Conservation (phyloP, 2,888 invertebrate species). For the Sylvicola cinctus region DNA sequence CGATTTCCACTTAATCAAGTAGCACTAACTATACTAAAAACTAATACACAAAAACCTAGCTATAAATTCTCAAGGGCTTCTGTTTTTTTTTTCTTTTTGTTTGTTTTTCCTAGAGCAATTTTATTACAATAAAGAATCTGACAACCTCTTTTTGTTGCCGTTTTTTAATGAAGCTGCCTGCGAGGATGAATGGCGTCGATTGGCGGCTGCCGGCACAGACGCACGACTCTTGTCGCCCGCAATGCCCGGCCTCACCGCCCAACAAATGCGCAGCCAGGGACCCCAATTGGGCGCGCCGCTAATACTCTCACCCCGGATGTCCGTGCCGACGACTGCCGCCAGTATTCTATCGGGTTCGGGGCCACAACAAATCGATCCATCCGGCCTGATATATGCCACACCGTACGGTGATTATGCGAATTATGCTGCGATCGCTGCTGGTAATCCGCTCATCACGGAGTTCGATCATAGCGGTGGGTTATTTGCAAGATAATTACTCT, state of each 20-base stretch:
- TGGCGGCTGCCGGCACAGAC: conserved; percentile 57
- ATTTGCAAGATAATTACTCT: conserved; percentile 48
- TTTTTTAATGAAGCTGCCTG: conserved; percentile 30
- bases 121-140: too few relatives aligned
- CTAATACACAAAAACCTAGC: too few relatives aligned
- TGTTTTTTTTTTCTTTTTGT: too few relatives aligned
- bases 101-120: too few relatives aligned
- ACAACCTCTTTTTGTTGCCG: too few relatives aligned
- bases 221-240: conserved; percentile 45
- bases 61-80: too few relatives aligned
- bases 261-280: conserved; percentile 40
- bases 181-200: conserved; percentile 71
- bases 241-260: conserved; percentile 39
- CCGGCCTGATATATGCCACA: conserved; percentile 56
- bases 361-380: conserved; percentile 43
- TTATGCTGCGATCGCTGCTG: conserved; percentile 63
- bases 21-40: too few relatives aligned
- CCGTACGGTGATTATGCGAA: conserved; percentile 78
- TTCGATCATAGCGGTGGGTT: conserved; percentile 95
- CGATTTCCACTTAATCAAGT: too few relatives aligned
- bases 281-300: conserved; percentile 76
- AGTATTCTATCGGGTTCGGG: conserved; percentile 34
- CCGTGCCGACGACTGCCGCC: conserved; percentile 54
- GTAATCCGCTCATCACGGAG: conserved; percentile 63
- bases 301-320: conserved; percentile 79